phyloP scores from a whole-genome alignment of 2,113 vertebrate genomes.

The Pardalotus punctatus region DNA sequence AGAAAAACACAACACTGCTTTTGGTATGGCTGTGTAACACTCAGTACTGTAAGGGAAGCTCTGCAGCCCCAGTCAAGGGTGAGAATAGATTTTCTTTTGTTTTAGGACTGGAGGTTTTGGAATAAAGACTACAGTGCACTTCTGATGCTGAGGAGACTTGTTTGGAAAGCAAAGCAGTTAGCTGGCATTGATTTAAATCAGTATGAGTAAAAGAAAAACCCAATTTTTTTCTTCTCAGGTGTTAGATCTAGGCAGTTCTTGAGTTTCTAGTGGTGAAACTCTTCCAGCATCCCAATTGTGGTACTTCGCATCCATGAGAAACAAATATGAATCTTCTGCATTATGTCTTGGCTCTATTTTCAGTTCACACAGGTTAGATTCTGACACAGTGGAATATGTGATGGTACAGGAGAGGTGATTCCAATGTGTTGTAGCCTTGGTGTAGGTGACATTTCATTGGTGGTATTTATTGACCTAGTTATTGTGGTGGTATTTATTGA shows the following conservation, averaged over 20 bases:
- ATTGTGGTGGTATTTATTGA: not conserved
- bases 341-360: not conserved
- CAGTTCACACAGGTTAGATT: not conserved
- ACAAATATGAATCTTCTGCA: not conserved
- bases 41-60: not conserved
- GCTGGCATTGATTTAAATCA: not conserved
- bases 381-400: not conserved
- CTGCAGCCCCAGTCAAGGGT: not conserved
- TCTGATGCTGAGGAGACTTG: not conserved
- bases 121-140: not conserved
- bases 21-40: not conserved
- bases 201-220: not conserved
- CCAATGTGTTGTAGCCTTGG: not conserved
- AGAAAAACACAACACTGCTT: not conserved
- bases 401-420: not conserved
- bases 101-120: not conserved
- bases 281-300: not conserved
- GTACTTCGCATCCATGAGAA: not conserved
- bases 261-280: not conserved
- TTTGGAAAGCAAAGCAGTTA: not conserved
- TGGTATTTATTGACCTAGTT: not conserved
- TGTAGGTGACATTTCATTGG: not conserved
- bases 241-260: not conserved
- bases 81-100: not conserved
- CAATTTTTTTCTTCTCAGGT: not conserved